phyloP scores from a whole-genome alignment of 2,888 invertebrate species.

The Dolichopus griseipennis region DNA sequence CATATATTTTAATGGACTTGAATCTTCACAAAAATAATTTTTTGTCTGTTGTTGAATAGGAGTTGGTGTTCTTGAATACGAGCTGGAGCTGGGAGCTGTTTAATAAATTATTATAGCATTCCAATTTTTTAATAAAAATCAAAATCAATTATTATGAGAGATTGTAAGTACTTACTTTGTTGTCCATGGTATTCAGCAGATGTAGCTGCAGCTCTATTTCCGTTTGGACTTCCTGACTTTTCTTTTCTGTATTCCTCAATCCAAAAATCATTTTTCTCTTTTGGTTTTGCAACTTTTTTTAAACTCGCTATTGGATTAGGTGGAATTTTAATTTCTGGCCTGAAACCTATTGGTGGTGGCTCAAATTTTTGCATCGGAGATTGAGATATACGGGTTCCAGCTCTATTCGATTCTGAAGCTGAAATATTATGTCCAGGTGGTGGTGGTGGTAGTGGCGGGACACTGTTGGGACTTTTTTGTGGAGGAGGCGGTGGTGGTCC shows the following conservation, averaged over 20 bases:
- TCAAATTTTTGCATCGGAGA: conserved; percentile 46
- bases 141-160: too few species aligned
- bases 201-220: conserved; percentile 17
- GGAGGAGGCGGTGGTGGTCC: conserved; percentile 40
- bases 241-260: conserved; percentile 49
- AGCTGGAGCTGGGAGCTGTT: background rate
- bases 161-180: background rate
- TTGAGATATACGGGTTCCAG: conserved; percentile 44
- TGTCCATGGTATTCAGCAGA: conserved; percentile 22
- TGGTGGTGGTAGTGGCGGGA: conserved; percentile 46
- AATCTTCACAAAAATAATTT: conserved; percentile 27
- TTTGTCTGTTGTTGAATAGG: conserved; percentile 25
- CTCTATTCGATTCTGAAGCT: conserved; percentile 49
- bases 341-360: conserved; percentile 48
- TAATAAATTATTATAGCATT: background rate
- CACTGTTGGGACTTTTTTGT: conserved; percentile 29
- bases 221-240: conserved; percentile 41
- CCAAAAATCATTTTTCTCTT: conserved; percentile 54
- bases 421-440: conserved; percentile 37
- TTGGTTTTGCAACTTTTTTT: conserved; percentile 60
- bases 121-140: too few species aligned
- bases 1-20: conserved; percentile 18
- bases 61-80: conserved; percentile 21
- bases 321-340: conserved; percentile 67
- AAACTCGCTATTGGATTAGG: conserved; percentile 62